Percentiles rank a stretch among this genome's conserved stretches.
phyloP scores from a whole-genome alignment of 1,140 invertebrate genomes.

The Drosophila funebris region DNA sequence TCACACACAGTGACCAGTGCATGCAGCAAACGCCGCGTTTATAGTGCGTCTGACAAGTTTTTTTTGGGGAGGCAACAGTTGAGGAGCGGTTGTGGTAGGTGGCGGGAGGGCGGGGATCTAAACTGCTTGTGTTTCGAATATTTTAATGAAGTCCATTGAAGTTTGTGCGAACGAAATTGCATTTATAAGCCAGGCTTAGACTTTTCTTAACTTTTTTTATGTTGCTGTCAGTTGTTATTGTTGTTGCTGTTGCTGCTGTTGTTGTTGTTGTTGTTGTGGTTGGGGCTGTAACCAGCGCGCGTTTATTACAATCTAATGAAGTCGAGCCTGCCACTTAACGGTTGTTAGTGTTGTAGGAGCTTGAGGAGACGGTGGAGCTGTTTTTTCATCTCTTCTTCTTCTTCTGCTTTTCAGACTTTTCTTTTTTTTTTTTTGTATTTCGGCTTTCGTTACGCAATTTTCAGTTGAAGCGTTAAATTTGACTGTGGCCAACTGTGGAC shows the following conservation, averaged over 20 bases:
- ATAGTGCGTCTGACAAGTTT: slow-evolving; percentile 74
- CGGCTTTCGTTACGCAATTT: slow-evolving; percentile 43
- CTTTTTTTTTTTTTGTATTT: not conserved
- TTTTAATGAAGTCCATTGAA: slow-evolving; percentile 82
- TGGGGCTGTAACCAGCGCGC: slow-evolving; percentile 68
- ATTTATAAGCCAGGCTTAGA: slow-evolving; percentile 76
- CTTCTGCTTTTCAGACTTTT: not conserved
- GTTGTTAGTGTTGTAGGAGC: slow-evolving; percentile 28
- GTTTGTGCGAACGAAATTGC: slow-evolving; percentile 80
- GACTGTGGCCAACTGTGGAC: slow-evolving; percentile 1
- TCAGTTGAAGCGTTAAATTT: slow-evolving; percentile 48
- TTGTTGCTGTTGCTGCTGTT: slow-evolving; percentile 25
- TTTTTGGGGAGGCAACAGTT: not conserved
- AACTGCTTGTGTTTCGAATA: slow-evolving; percentile 81
- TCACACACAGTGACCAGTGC: slow-evolving; percentile 36
- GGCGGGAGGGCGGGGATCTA: slow-evolving; percentile 27
- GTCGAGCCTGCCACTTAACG: slow-evolving; percentile 80
- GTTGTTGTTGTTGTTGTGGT: no score
- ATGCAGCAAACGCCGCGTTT: slow-evolving; percentile 33
- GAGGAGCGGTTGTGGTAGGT: not conserved
- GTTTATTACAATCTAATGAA: slow-evolving; percentile 82
- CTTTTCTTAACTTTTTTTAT: slow-evolving; percentile 70
- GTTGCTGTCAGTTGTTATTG: slow-evolving; percentile 68
- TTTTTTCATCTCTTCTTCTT: slow-evolving; percentile 21
- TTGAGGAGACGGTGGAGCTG: slow-evolving; percentile 28